Evolutionary conservation across 2,797 vertebrate genomes (phyloP).

Genomic region (Chaetodon trifasciatus): DNA sequence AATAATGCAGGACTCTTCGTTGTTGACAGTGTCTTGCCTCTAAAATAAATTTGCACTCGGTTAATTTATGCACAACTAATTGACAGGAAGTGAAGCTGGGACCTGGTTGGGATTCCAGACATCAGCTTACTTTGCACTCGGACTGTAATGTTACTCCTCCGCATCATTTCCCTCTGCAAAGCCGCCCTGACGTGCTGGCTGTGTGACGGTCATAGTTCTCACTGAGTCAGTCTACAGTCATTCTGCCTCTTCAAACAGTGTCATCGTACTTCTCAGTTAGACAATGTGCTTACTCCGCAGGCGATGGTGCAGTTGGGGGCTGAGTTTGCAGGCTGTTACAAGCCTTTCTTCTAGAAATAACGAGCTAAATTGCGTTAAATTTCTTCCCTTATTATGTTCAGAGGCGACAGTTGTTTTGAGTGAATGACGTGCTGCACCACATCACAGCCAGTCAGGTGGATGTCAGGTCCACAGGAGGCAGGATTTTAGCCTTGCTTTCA

Average conservation of each 20-base stretch:
- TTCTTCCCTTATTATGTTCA: background rate
- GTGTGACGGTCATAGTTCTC: conserved; percentile 19
- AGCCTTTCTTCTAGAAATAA: background rate
- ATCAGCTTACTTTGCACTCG: background rate
- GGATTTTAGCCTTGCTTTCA: no score
- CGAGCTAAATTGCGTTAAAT: background rate
- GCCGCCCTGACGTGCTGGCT: background rate
- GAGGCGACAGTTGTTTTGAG: background rate
- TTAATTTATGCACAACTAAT: background rate
- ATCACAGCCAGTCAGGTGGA: background rate
- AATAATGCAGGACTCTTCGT: background rate
- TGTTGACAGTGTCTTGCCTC: background rate
- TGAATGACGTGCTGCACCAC: background rate
- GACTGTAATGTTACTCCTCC: background rate
- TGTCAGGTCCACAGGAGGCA: no score
- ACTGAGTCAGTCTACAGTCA: conserved; percentile 14
- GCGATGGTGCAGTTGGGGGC: background rate
- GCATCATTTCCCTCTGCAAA: background rate
- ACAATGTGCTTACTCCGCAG: background rate
- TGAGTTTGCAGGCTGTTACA: background rate
- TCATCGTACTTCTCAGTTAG: conserved; percentile 7
- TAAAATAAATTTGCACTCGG: background rate
- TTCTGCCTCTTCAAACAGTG: conserved; percentile 10
- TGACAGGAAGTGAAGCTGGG: background rate
- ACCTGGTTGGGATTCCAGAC: background rate